Evolutionary conservation across 2,888 invertebrate genomes (phyloP), one percentile per base, ranked within the genome.

Genomic region (Torymus tubicola): DNA sequence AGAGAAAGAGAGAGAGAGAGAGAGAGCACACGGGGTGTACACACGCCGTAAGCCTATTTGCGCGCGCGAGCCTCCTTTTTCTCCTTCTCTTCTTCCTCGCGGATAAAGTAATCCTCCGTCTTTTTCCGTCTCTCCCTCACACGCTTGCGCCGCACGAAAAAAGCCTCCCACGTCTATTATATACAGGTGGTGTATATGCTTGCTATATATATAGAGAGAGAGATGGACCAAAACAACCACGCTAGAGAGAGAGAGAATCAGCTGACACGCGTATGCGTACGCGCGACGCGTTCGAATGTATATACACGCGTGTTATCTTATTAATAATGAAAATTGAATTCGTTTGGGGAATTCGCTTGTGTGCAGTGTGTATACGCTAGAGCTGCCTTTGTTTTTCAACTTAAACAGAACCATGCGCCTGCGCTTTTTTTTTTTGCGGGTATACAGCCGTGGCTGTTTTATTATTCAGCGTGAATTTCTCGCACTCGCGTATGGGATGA

Each of bases 281-380:
- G 21, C 18, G 16, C 52, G 21, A 18, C 42, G 11, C 61, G 21
- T 55, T 42, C 42, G 42, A 8, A 1, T 8, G 8, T 42, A 8
- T 2, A 21, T n/a, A n/a, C n/a, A n/a, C n/a, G n/a, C n/a, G n/a
- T 57, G n/a, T 76, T 61, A 58, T 65, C 67, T 71, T 76, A 76
- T 80, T 80, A 80, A 80, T 80, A 80, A 71, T 76, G 71, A 76
- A 42, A 76, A 80, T 71, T 71, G 71, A 76, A 76, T 76, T 76
- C 60, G 3, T 65, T 61, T n/a, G 14, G 60, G 60, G 60, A 76
- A 69, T 69, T 69, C 24, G 12, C 68, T 21, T 21, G 75, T 53
- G 31, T 60, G 16, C 14, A 16, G 68, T 61, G 10, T 42, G 68
- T 61, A 11, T 42, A 21, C 21, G 21, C 21, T n/a, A 18, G 14